phyloP scores from a whole-genome alignment of 64 coral and sea anemone species.

The Montipora sp. region DNA sequence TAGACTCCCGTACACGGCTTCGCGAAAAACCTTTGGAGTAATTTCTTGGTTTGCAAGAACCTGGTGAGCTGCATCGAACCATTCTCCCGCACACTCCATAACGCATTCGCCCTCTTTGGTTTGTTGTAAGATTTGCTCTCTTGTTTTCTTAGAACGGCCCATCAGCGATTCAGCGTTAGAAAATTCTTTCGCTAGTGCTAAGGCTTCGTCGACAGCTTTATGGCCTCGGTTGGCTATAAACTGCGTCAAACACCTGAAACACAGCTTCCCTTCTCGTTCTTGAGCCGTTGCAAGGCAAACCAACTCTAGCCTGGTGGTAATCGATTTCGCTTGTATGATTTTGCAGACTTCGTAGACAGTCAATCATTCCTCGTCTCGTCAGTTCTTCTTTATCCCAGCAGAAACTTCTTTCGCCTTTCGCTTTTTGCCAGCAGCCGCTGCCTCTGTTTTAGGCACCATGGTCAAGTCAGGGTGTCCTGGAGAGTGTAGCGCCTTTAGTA shows the following conservation, averaged over 20 bases:
- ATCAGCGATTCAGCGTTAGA: background rate
- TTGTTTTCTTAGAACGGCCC: constrained; percentile 1
- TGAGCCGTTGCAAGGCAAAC: no score
- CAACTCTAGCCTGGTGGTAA: background rate
- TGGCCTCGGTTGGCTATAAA: constrained; percentile 57
- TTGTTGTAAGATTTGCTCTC: constrained; percentile 10
- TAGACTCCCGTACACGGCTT: constrained; percentile 29
- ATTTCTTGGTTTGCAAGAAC: constrained; percentile 1
- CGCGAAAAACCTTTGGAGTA: background rate
- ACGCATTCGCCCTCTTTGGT: background rate
- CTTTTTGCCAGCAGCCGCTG: no score
- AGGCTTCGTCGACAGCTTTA: constrained; percentile 44
- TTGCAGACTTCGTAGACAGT: background rate
- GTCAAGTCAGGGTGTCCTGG: no score
- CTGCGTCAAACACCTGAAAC: constrained; percentile 61
- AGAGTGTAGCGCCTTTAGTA: no score
- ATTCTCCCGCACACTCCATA: background rate
- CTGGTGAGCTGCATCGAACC: constrained; percentile 1
- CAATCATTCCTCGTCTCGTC: no score
- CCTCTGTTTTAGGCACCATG: no score
- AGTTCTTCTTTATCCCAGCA: no score
- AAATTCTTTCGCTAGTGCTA: constrained; percentile 38
- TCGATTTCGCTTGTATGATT: background rate
- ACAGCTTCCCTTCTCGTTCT: background rate
- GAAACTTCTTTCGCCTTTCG: no score